These are phyloP conservation scores for Myiagra hebetior DNA, from an alignment of 2,113 vertebrate genomes.

Conservation along the genomic window DNA sequence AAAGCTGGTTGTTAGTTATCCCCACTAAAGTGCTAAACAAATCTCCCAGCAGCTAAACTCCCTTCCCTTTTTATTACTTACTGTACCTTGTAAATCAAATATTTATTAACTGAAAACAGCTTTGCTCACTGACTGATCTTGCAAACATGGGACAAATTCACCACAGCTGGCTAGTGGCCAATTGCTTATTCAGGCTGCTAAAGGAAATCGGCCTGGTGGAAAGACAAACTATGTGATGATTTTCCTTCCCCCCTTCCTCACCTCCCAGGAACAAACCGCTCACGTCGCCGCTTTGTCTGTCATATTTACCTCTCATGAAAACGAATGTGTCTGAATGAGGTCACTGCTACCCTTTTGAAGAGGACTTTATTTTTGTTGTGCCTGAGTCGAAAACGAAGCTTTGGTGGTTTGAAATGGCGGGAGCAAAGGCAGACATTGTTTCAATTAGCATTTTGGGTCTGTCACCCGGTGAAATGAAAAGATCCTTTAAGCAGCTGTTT, in stretches of 20 bases:
- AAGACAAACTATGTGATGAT: constrained; percentile 47
- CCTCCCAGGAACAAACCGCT: constrained; percentile 63
- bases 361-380: not conserved
- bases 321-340: not conserved
- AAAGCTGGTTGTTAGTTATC: constrained; percentile 60
- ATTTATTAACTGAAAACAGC: constrained; percentile 77
- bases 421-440: not conserved
- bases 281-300: constrained; percentile 4
- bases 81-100: constrained; percentile 77
- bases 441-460: not conserved
- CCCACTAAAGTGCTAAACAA: constrained; percentile 65
- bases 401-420: not conserved
- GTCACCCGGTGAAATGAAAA: constrained; percentile 1
- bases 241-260: not conserved
- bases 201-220: constrained; percentile 60
- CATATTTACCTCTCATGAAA: not conserved
- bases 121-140: constrained; percentile 70
- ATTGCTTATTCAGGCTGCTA: constrained; percentile 61
- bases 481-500: not conserved
- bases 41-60: constrained; percentile 71
- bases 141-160: constrained; percentile 55
- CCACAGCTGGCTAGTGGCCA: constrained; percentile 66
- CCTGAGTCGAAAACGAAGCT: not conserved
- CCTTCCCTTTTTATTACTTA: constrained; percentile 68
- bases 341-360: not conserved